Conservation (phyloP, 2,888 invertebrate genomes). For the Caenorhabditis imperialis region DNA sequence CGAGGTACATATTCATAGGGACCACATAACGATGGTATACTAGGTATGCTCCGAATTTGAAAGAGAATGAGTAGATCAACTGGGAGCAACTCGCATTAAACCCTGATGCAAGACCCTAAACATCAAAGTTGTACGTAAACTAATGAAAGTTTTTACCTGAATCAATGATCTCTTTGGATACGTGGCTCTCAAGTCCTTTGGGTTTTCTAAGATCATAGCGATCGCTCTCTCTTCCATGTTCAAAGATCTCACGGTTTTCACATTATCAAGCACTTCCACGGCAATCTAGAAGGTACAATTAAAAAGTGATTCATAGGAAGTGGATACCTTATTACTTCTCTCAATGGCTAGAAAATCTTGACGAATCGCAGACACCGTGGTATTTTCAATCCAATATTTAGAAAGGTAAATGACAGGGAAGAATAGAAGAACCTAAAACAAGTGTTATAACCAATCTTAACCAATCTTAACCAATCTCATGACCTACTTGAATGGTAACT, state of each 20-base stretch:
- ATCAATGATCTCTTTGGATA: conserved; percentile 70
- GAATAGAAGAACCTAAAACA: conserved; percentile 72
- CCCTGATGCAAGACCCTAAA: conserved; percentile 72
- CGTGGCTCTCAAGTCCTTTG: conserved; percentile 41
- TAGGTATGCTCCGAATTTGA: conserved; percentile 79
- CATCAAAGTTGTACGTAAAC: too few relatives aligned
- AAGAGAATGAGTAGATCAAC: conserved; percentile 80
- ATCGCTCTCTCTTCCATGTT: conserved; percentile 60
- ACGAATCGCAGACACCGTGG: conserved; percentile 79
- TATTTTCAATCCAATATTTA: conserved; percentile 78
- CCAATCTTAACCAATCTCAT: too few relatives aligned
- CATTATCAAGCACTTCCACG: conserved; percentile 79
- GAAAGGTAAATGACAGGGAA: conserved; percentile 78
- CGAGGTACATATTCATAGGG: conserved; percentile 79
- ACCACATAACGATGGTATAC: conserved; percentile 73
- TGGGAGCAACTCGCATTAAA: conserved; percentile 78
- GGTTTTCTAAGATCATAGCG: conserved; percentile 24
- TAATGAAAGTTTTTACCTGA: too few relatives aligned
- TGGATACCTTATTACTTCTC: conserved; percentile 4
- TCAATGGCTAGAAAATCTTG: conserved; percentile 11
- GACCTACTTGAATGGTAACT: conserved; percentile 77
- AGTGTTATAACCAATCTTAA: too few relatives aligned
- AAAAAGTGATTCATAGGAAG: too few relatives aligned
- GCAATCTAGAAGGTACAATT: conserved; percentile 79
- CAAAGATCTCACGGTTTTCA: conserved; percentile 79